Evolutionary conservation across 2,888 invertebrate species (phyloP), one percentile per base, ranked within the genome.

Genomic region (Mantis religiosa): DNA sequence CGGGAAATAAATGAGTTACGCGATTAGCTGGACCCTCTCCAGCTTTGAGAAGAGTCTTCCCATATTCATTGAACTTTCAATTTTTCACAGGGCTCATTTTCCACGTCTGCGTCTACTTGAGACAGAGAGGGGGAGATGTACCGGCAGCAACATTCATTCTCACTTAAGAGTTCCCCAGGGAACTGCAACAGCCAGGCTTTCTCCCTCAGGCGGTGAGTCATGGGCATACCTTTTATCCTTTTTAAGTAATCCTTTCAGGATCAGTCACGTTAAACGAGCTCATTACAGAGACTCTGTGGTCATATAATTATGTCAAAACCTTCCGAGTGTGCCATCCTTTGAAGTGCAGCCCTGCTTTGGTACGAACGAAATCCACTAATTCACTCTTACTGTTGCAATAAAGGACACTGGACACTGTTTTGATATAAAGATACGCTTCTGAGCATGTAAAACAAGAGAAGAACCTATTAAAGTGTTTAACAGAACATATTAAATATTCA

Each of bases 61-160:
- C 41, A n/a, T 85, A 85, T 85, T 85, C 85, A 85, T 85, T 47
- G 47, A 27, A 47, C 47, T 85, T 85, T 85, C 85, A 85, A 85
- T 85, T 85, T 85, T 85, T 85, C 85, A 84, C 41, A 27, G 47
- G 28, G 27, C 28, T 47, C 85, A 85, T 85, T 85, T 85, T 34
- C 47, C 41, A 25, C 9, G 34, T 41, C n/a, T 27, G 15, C 6
- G 20, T 71, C 54, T 71, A 71, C 54, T 71, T 71, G 54, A 71
- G 54, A 71, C 54, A 71, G 3, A 71, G 15, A 83, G 27, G 47
- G 47, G 15, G 27, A 27, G 34, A n/a, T 83, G 25, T 15, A 83
- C 83, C 20, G 54, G 54, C 20, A 84, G 12, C 34, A 84, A n/a
- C 41, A 47, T 47, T 85, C 85, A 47, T 15, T 47, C 85, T 27